Base-by-base conservation (phyloP, 2,113 vertebrate genomes). In the Sturnira hondurensis region DNA sequence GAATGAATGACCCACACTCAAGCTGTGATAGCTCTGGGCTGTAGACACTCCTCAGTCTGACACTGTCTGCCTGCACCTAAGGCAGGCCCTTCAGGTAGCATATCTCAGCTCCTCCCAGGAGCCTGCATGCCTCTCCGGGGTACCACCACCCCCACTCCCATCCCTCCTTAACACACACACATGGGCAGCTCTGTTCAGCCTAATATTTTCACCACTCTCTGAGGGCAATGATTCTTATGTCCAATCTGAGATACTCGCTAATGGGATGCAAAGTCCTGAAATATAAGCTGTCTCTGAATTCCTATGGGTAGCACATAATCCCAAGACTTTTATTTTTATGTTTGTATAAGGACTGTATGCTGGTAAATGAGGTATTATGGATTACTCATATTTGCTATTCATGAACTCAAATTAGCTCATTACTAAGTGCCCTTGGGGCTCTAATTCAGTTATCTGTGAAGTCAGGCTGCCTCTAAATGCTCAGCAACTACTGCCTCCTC, bases 311-410 rank as follows among this genome's bases (percentile, higher is more conserved):
- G 41, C 61, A 70, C 1, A 1, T 36, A 92, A 65, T 73, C 68
- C 73, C 61, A 47, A 76, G 74, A 82, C 38, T 83, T 85, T 85
- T 56, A 90, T 86, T 95, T 93, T 94, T 77, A 50, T 86, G n/a
- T 83, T 70, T 91, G 63, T 77, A 5, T 56, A 74, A 93, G 73
- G 70, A 86, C 41, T 83, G 5, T 81, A 36, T 82, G 33, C 63
- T 96, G 67, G 17, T 74, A 77, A 92, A 50, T 76, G 68, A 94
- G 43, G 88, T 94, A 94, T 94, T 93, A 74, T 77, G 38, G 38
- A 93, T 96, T 94, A 93, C 86, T 97, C 91, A 83, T 84, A 86
- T 92, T 83, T 96, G 54, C 68, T 95, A 96, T 86, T 94, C 86
- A 96, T 93, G 68, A 91, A 91, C 78, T 74, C 82, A 91, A 89